These are phyloP conservation scores for Drosophila repleta DNA, from an alignment of 1,140 invertebrate species.

Conservation along the genomic window DNA sequence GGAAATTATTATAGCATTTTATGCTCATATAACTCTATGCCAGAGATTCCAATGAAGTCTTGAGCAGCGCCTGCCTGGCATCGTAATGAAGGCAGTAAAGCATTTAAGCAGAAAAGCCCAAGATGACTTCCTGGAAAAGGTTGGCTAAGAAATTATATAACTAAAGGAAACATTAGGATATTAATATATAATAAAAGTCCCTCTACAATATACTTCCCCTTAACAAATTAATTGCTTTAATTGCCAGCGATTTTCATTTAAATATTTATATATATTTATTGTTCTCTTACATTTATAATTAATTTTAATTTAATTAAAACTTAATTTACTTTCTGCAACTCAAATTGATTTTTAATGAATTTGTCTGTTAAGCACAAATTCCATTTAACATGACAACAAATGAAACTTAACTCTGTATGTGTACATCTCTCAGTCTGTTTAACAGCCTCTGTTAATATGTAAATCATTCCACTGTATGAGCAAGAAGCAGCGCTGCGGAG, in stretches of 20 bases:
- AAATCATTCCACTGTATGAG: no score
- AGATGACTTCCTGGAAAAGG: no score
- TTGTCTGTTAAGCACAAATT: background rate
- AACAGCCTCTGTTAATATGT: no score
- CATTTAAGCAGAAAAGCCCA: background rate
- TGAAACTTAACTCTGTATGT: background rate
- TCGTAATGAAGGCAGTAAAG: background rate
- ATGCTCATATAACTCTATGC: slow-evolving; percentile 2
- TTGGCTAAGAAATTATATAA: no score
- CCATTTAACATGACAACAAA: background rate
- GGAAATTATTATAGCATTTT: slow-evolving; percentile 3
- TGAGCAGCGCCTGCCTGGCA: background rate
- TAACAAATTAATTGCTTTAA: slow-evolving; percentile 6
- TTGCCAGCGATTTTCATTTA: slow-evolving; percentile 3
- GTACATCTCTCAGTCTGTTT: no score
- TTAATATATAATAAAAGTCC: no score
- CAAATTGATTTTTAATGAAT: slow-evolving; percentile 3
- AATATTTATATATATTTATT: slow-evolving; percentile 1
- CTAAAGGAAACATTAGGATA: no score
- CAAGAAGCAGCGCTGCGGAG: no score
- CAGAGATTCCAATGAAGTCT: background rate
- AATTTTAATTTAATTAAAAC: slow-evolving; percentile 18
- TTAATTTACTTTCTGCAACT: slow-evolving; percentile 7
- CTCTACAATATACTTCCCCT: background rate
- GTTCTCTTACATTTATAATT: slow-evolving; percentile 1